These are phyloP conservation scores for Rhyacophila brunnea DNA, from an alignment of 1,140 invertebrate species.

Conservation along the genomic window DNA sequence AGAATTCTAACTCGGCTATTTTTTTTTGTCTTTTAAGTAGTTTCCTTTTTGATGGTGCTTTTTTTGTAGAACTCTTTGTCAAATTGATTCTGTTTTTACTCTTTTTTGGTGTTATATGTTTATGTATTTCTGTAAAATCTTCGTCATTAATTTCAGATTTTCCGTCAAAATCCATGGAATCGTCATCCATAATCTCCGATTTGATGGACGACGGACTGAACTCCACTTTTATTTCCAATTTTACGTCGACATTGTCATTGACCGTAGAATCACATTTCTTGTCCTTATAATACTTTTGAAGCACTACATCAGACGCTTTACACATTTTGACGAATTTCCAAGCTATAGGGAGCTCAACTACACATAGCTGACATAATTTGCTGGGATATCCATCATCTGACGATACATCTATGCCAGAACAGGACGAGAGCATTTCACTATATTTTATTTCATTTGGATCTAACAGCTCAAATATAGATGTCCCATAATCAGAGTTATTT, in stretches of 20 bases:
- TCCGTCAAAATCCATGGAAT: not conserved
- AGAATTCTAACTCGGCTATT: not conserved
- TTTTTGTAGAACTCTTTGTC: too few relatives aligned
- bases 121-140: not conserved
- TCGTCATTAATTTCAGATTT: not conserved
- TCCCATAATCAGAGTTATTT: not conserved
- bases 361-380: constrained; percentile 9
- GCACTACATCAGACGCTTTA: constrained; percentile 2
- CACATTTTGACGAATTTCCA: constrained; percentile 20
- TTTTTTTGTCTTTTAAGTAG: not conserved
- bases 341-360: constrained; percentile 3
- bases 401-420: not conserved
- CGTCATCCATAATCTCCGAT: not conserved
- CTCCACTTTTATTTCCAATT: constrained; percentile 17
- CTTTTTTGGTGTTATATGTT: not conserved
- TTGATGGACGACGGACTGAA: not conserved
- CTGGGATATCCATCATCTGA: constrained; percentile 1
- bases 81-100: not conserved
- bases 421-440: constrained; percentile 8
- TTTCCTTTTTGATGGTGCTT: not conserved
- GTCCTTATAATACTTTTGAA: constrained; percentile 1
- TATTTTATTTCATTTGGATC: not conserved
- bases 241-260: not conserved
- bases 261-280: not conserved
- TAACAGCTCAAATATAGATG: not conserved